Evolutionary conservation across 2,113 vertebrate species (phyloP).

Genomic region (Galeopterus variegatus): DNA sequence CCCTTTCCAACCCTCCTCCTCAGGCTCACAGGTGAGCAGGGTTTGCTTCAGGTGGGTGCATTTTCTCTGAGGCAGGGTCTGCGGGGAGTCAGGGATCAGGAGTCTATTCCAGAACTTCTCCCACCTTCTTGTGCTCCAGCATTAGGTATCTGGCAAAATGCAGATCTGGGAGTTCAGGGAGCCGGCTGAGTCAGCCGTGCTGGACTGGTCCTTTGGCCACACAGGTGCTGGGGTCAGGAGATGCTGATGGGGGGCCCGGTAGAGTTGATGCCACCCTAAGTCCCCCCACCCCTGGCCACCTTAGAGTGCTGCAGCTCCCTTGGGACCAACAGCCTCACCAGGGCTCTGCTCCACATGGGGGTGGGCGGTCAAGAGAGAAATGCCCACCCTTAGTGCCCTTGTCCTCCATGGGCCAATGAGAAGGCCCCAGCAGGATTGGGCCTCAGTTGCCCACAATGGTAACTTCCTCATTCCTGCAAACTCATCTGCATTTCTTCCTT

Average conservation of each 20-base stretch:
- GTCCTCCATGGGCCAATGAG: not conserved
- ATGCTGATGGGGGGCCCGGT: not conserved
- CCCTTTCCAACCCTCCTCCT: not conserved
- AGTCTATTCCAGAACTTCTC: not conserved
- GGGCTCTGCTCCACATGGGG: not conserved
- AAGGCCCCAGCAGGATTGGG: not conserved
- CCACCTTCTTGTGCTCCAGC: too few species aligned
- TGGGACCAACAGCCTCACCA: not conserved
- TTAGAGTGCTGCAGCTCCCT: not conserved
- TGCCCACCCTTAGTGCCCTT: not conserved
- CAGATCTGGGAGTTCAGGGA: too few species aligned
- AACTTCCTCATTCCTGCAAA: not conserved
- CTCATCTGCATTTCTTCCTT: not conserved
- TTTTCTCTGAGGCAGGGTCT: not conserved
- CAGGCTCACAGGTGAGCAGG: not conserved
- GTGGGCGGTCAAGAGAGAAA: not conserved
- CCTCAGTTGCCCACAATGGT: not conserved
- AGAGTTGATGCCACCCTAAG: too few species aligned
- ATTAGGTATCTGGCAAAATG: not conserved
- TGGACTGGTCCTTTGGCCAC: too few species aligned
- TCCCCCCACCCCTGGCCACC: not conserved
- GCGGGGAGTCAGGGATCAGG: not conserved
- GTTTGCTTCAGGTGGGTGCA: not conserved
- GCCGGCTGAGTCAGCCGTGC: not conserved
- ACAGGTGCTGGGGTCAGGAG: accelerated